Evolutionary conservation across 1,140 invertebrate genomes (phyloP), one percentile per base, ranked within the genome.

Genomic region (Littorina saxatilis): DNA sequence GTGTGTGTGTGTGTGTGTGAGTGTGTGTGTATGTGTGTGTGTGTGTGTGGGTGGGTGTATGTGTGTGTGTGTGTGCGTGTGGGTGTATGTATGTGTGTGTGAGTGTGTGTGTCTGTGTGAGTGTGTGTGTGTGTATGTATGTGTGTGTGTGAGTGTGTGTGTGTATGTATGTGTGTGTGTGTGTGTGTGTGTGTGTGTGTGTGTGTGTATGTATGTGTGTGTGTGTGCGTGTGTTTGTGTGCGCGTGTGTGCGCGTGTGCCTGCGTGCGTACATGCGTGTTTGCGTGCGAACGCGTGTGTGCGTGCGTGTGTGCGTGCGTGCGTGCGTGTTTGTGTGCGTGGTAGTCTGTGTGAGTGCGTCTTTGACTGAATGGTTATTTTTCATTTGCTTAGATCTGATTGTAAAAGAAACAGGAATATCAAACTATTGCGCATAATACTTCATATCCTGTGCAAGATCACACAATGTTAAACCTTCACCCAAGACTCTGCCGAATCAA

Each of bases 41-140:
- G n/a, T n/a, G n/a, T n/a, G n/a, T n/a, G n/a, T n/a, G n/a, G n/a
- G n/a, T n/a, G n/a, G n/a, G n/a, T n/a, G 47, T 50, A 1, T 63
- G 61, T 35, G 5, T 63, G 27, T 63, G 7, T 63, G 61, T 35
- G 5, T 63, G 29, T 0, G 1, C 35, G 61, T 63, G 27, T 63
- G 61, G 29, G 27, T 63, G 61, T 63, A 32, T 63, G 61, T 63
- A 5, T 63, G 61, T 63, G 23, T 63, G 7, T 63, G 23, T 63
- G 61, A 32, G 23, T 63, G 61, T 63, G 61, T 63, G 23, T 63
- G 61, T 63, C 3, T 63, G 15, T 58, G 5, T 58, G 52, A 23
- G 52, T 58, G 52, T 58, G 52, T 58, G 52, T 58, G 52, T 58
- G 52, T 58, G 52, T 58, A n/a, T 58, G 52, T 58, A n/a, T 58